Conservation (phyloP, 1,140 invertebrate species). For the Apocrypta bakeri region DNA sequence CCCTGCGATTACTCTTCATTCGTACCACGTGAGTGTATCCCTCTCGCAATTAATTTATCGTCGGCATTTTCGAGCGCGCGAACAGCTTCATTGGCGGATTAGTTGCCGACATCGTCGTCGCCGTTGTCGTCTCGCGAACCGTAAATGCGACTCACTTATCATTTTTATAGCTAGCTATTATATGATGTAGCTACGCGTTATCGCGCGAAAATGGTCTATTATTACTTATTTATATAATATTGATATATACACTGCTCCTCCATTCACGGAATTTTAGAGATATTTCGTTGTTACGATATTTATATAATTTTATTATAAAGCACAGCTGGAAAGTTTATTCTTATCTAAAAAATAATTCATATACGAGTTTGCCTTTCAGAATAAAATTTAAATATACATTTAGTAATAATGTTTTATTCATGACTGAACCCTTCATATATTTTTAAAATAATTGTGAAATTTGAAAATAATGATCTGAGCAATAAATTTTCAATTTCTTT, state of each 20-base stretch:
- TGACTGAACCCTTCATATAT: too few species aligned
- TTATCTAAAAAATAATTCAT: too few species aligned
- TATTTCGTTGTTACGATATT: too few species aligned
- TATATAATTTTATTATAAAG: too few species aligned
- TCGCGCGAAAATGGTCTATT: constrained; percentile 30
- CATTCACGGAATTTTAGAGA: too few species aligned
- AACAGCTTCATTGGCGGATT: constrained; percentile 43
- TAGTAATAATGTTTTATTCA: too few species aligned
- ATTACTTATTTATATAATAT: constrained; percentile 32
- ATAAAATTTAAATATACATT: too few species aligned
- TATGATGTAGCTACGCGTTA: constrained; percentile 8
- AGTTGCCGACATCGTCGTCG: constrained; percentile 8
- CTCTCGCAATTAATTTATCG: constrained; percentile 48
- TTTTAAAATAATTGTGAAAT: too few species aligned
- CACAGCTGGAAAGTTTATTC: too few species aligned
- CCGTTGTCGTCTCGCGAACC: constrained; percentile 7
- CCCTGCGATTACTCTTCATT: constrained; percentile 45
- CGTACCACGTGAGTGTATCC: constrained; percentile 24
- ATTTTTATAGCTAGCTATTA: constrained; percentile 37
- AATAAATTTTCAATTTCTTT: too few species aligned
- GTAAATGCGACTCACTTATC: constrained; percentile 45
- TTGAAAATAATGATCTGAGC: too few species aligned
- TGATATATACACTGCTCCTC: neutral
- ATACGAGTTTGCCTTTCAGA: too few species aligned
- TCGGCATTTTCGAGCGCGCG: constrained; percentile 44